Evolutionary conservation across 1,140 invertebrate genomes (phyloP), one percentile per base, ranked within the genome.

Genomic region (Galleria mellonella): DNA sequence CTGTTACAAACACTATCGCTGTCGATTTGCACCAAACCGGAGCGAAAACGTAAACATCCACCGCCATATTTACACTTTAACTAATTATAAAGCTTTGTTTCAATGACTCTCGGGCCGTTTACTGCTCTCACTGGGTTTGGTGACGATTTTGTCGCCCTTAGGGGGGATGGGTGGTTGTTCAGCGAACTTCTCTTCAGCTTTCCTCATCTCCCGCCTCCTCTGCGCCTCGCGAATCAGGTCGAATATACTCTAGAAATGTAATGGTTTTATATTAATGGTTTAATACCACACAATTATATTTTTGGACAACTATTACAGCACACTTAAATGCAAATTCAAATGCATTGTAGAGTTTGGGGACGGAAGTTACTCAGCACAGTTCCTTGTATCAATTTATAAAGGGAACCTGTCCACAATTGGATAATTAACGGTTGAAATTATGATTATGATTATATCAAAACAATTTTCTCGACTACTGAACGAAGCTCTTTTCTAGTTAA

Each of bases 211-310:
- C 15, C 71, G 56, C 30, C 74, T 54, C 48, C 69, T 77, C 31
- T 83, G 81, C 28, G 77, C 81, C 45, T 84, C 81, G 29, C 77
- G 62, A 13, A 84, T 84, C 37, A 84, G 55, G 53, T 81, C 74
- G 65, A 74, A 82, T 65, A 84, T 55, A 63, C 67, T 72, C 81
- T 84, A 72, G 0, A 62, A 44, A 23, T 3, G 17, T 6, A 23
- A 23, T 23, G 6, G 17, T 23, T 23, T 23, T 23, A 23, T 23
- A 23, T 23, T 6, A 23, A 3, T 23, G 17, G 17, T n/a, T n/a
- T n/a, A n/a, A n/a, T n/a, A n/a, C n/a, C n/a, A n/a, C n/a, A n/a
- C n/a, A n/a, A n/a, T n/a, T n/a, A n/a, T n/a, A n/a, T n/a, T n/a
- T n/a, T n/a, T n/a, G n/a, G n/a, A n/a, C n/a, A n/a, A n/a, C n/a